Base-by-base conservation (phyloP, 2,113 vertebrate genomes). In the Penelope pileata region DNA sequence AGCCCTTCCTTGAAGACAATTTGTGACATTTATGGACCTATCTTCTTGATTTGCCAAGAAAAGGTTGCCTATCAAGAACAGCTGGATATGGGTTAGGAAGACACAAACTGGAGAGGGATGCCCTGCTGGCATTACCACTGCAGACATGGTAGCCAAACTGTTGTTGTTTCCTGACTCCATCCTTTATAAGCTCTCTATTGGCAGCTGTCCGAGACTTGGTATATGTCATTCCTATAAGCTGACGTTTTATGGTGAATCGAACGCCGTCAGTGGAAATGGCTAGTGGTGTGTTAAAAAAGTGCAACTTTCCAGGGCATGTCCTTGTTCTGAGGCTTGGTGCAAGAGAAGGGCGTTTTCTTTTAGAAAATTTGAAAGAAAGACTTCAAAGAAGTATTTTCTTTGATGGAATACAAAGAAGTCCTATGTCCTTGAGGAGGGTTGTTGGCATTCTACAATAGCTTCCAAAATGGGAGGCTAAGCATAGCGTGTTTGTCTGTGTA, bases 311-410 rank as follows among this genome's bases (percentile, higher is more conserved):
- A 4, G 76, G 83, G 70, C 83, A 30, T 1, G 7, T 88, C 73
- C 45, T 91, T 74, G 17, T 90, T 75, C 12, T 10, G 43, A 74
- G 19, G 21, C 34, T 70, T 88, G 79, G 38, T 9, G 2, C 36
- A 85, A 93, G 79, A 73, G 85, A 77, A 91, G 54, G 42, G 4
- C 42, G 17, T n/a, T 34, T 77, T 79, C 34, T 62, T 91, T 84
- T 30, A 70, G 30, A 47, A 68, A 76, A 86, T 83, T 40, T 94
- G 30, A 93, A 94, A 90, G 82, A 54, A 81, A 64, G 43, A 12
- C 43, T 96, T 94, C 76, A 90, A 86, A 82, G 36, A 66, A 83
- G 5, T 74, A 27, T 73, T 93, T 88, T 64, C 87, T 96, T 93
- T 96, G 86, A 89, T 82, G 34, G 34, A 91, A 81, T 78, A 54